These are phyloP conservation scores for Clarias macrocephalus DNA, from an alignment of 2,113 vertebrate genomes.

Conservation along the genomic window DNA sequence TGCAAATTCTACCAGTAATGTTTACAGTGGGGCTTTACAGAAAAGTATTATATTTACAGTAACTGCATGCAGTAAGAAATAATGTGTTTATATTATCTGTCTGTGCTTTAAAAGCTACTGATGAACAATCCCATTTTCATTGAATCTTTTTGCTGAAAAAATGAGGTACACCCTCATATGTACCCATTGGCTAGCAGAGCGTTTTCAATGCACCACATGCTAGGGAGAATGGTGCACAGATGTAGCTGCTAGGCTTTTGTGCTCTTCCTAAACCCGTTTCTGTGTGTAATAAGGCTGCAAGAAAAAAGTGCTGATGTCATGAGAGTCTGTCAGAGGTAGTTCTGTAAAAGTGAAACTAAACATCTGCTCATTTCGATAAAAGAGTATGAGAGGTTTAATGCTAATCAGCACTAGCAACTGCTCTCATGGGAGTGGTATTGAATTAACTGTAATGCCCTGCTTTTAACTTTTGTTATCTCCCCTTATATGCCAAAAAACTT, in stretches of 20 bases:
- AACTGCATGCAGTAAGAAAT: neutral
- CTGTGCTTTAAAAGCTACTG: neutral
- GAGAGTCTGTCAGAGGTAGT: constrained; percentile 35
- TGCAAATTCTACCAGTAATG: neutral
- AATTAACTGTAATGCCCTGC: constrained; percentile 22
- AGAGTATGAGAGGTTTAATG: constrained; percentile 29
- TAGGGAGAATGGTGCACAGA: neutral
- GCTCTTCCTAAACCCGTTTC: constrained; percentile 26
- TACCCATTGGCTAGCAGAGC: neutral
- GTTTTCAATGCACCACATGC: neutral
- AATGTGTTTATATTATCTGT: constrained; percentile 6
- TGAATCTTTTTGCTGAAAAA: neutral
- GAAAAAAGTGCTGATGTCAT: constrained; percentile 46
- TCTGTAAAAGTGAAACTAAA: constrained; percentile 45
- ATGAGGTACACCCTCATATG: neutral
- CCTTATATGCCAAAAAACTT: constrained; percentile 31
- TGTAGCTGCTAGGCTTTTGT: constrained; percentile 8
- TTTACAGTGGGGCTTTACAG: neutral
- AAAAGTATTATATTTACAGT: neutral
- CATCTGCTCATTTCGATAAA: constrained; percentile 51
- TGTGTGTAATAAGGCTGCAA: constrained; percentile 27
- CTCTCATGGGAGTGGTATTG: constrained; percentile 44
- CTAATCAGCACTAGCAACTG: constrained; percentile 44
- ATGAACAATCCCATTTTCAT: constrained; percentile 6
- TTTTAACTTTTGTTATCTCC: constrained; percentile 49